A percentile compares a stretch with the other conserved stretches of the same genome.
Evolutionary conservation across 2,113 vertebrate species (phyloP).

Genomic region (Myotis yumanensis): DNA sequence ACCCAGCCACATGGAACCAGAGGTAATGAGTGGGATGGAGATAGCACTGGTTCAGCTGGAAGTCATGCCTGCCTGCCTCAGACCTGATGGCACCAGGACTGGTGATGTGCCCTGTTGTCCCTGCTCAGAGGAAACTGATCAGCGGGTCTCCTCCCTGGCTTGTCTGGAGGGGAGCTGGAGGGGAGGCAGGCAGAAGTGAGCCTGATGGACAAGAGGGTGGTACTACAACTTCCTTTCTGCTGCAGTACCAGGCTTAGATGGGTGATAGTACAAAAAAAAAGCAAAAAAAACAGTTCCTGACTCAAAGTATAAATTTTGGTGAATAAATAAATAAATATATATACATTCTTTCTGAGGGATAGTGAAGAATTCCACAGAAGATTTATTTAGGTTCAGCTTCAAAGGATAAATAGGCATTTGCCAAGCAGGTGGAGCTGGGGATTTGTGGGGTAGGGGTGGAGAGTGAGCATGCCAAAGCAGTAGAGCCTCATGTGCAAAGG

Average conservation of each 20-base stretch:
- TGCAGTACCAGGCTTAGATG: background rate
- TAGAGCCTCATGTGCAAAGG: background rate
- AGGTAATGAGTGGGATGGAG: background rate
- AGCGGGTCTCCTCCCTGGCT: background rate
- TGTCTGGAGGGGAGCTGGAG: background rate
- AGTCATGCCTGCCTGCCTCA: background rate
- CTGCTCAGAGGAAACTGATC: background rate
- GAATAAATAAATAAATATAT: background rate
- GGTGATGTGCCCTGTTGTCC: background rate
- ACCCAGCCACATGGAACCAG: background rate
- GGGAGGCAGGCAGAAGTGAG: background rate
- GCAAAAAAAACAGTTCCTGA: background rate
- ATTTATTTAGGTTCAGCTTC: background rate
- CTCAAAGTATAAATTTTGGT: background rate
- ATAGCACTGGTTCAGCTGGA: background rate
- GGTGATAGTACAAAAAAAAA: no score
- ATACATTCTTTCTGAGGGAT: background rate
- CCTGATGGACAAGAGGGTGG: background rate
- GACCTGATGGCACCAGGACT: background rate
- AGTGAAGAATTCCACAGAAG: background rate
- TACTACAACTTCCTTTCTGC: background rate
- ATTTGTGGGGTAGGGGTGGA: background rate
- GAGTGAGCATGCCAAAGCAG: background rate
- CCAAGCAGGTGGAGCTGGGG: background rate
- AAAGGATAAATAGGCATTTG: background rate